Conservation (phyloP, 1,140 invertebrate genomes). For the Plutomurus gul region DNA sequence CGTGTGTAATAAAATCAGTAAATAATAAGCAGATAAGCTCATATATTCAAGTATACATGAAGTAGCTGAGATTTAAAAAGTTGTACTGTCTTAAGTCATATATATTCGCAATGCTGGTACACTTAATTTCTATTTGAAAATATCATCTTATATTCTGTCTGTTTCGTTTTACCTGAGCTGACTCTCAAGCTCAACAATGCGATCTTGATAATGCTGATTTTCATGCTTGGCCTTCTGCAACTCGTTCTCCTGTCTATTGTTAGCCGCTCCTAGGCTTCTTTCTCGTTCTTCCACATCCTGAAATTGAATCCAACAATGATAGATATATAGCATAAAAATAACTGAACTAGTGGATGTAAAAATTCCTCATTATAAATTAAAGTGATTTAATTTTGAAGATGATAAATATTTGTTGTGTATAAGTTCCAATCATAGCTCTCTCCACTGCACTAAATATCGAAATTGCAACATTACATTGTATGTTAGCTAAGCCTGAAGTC, state of each 20-base stretch:
- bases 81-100: too few species aligned
- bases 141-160: neutral
- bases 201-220: constrained; percentile 72
- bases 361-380: too few species aligned
- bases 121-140: too few species aligned
- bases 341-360: too few species aligned
- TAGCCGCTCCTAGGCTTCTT: constrained; percentile 66
- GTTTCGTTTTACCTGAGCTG: constrained; percentile 63
- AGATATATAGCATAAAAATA: too few species aligned
- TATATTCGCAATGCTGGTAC: neutral
- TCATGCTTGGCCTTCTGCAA: constrained; percentile 74
- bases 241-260: constrained; percentile 70
- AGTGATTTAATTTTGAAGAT: too few species aligned
- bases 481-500: too few species aligned
- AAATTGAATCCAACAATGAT: constrained; percentile 8
- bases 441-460: too few species aligned
- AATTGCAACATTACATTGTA: too few species aligned
- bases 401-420: too few species aligned
- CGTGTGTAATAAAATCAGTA: constrained; percentile 21
- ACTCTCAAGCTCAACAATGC: constrained; percentile 73
- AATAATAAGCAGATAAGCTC: constrained; percentile 12
- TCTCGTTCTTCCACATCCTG: constrained; percentile 75
- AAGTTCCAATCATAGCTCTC: too few species aligned
- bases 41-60: neutral
- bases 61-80: too few species aligned